Evolutionary conservation across 2,888 invertebrate species (phyloP), one percentile per base, ranked within the genome.

Genomic region (Busseola fusca): DNA sequence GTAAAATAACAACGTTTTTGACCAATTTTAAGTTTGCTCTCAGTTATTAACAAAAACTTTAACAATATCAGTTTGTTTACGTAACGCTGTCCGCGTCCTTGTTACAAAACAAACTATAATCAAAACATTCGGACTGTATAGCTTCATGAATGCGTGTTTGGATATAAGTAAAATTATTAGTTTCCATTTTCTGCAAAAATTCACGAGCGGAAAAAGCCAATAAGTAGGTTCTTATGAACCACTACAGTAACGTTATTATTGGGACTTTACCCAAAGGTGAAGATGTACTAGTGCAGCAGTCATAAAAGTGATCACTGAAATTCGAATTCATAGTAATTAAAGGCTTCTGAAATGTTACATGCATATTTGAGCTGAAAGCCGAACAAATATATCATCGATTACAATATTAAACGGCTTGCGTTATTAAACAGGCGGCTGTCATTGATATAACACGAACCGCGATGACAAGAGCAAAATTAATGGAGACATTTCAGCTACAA

Each of bases 381-480:
- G 18, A 84, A 64, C 57, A 75, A 76, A 80, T 71, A 69, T 63
- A 58, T 65, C n/a, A 64, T 66, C 52, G 68, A 74, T 80, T 76
- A 68, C 56, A 74, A 66, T 58, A 80, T 67, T 74, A 64, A 64
- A 45, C 48, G 60, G 65, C 54, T 74, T 64, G 74, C 69, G 74
- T 60, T 68, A 76, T 69, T 68, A 48, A 68, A 82, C 64, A 45
- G 48, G 18, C 71, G 1, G 45, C 66, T 80, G 74, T 77, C 74
- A 79, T 73, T 72, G 57, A 81, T 81, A 77, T 69, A 69, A 72
- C 59, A 71, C 12, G 45, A 60, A 45, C 56, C 40, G 56, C 60
- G 73, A 78, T 84, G 83, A 80, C 72, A 82, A 68, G 54, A 74
- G 64, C 54, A 57, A 64, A 84, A 80, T 83, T 80, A 74, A 73